Evolutionary conservation across 2,888 invertebrate genomes (phyloP).

Genomic region (Abrostola tripartita): DNA sequence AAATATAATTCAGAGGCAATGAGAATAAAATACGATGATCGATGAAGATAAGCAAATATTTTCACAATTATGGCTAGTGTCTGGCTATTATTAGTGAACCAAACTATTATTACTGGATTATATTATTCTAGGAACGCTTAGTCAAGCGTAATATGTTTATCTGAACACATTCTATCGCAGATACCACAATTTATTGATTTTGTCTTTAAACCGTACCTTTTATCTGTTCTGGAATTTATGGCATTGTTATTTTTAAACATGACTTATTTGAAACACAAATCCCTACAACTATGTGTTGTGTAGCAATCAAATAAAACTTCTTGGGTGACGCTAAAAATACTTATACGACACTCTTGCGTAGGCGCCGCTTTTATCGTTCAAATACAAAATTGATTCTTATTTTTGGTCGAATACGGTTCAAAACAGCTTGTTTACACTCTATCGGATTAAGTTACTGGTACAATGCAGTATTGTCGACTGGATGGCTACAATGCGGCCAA

Average conservation of each 20-base stretch:
- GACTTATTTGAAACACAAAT: constrained; percentile 58
- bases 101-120: constrained; percentile 19
- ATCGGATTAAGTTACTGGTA: constrained; percentile 59
- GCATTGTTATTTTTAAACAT: constrained; percentile 56
- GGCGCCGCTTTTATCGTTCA: constrained; percentile 41
- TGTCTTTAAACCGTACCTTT: constrained; percentile 25
- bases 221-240: constrained; percentile 41
- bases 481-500: constrained; percentile 54
- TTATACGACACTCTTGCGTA: constrained; percentile 56
- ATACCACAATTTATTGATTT: constrained; percentile 37
- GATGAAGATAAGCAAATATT: no score
- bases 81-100: not conserved
- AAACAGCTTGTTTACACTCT: not conserved
- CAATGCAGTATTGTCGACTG: constrained; percentile 54
- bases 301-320: constrained; percentile 60
- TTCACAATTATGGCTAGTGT: no score
- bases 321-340: constrained; percentile 59
- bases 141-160: constrained; percentile 18
- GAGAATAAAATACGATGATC: no score
- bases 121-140: constrained; percentile 5
- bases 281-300: constrained; percentile 53
- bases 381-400: constrained; percentile 33
- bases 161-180: constrained; percentile 5
- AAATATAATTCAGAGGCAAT: no score
- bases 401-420: constrained; percentile 11